These are phyloP conservation scores for Anodontia alba DNA, from an alignment of 2,888 invertebrate genomes.

Conservation along the genomic window DNA sequence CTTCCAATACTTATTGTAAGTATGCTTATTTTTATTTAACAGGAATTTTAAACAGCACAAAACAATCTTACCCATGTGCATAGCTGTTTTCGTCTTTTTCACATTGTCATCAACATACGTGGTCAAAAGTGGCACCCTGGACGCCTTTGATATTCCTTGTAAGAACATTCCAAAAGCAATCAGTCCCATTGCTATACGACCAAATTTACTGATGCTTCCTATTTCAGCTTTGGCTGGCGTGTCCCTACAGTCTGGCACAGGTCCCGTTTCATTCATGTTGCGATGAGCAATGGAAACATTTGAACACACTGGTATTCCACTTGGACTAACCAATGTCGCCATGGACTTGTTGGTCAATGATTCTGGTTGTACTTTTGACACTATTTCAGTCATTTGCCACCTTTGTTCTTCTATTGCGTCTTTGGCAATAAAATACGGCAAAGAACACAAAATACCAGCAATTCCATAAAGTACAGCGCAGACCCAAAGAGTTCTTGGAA, in stretches of 20 bases:
- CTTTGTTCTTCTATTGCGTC: constrained; percentile 43
- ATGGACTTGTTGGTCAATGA: not conserved
- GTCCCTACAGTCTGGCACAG: not conserved
- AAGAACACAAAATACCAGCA: constrained; percentile 60
- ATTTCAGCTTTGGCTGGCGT: not conserved
- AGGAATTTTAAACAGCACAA: too few relatives aligned
- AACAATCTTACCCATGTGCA: constrained; percentile 76
- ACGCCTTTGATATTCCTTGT: constrained; percentile 76
- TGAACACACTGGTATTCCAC: not conserved
- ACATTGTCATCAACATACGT: constrained; percentile 78
- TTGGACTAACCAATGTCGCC: not conserved
- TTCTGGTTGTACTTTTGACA: not conserved
- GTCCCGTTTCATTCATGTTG: not conserved
- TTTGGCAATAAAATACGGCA: constrained; percentile 54
- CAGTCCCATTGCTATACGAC: constrained; percentile 49
- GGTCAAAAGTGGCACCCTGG: constrained; percentile 66
- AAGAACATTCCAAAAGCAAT: constrained; percentile 71
- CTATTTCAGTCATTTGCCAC: not conserved
- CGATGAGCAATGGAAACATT: not conserved
- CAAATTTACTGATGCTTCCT: constrained; percentile 33
- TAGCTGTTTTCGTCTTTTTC: constrained; percentile 70
- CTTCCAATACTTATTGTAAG: too few relatives aligned
- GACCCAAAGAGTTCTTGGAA: constrained; percentile 55
- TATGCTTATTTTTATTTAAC: too few relatives aligned
- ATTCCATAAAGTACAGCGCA: constrained; percentile 58